A percentile compares a stretch with the other conserved stretches of the same genome.
Evolutionary conservation across 2,797 vertebrate species (phyloP).

Genomic region (Lophura swinhoii): DNA sequence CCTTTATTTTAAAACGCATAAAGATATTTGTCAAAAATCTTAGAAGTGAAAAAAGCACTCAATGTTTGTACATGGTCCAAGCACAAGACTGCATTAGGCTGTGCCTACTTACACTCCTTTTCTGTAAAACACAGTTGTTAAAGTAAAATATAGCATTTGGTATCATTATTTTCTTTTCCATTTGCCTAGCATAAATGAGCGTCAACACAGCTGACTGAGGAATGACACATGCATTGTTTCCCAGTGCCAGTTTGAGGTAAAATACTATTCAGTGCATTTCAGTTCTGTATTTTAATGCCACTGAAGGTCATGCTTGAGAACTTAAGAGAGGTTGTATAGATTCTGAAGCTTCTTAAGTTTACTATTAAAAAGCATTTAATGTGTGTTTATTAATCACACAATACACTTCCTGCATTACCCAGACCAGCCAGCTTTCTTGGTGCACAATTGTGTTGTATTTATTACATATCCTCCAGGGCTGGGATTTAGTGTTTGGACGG

Average conservation of each 20-base stretch:
- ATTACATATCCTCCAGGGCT: conserved; percentile 25
- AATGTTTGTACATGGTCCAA: conserved; percentile 12
- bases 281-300: neutral
- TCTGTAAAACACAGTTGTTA: conserved; percentile 12
- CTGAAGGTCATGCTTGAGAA: neutral
- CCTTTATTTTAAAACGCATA: conserved; percentile 48
- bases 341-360: neutral
- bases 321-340: neutral
- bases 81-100: conserved; percentile 1
- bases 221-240: neutral
- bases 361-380: neutral
- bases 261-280: neutral
- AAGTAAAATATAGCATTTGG: conserved; percentile 9
- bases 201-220: neutral
- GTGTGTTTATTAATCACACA: neutral
- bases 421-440: conserved; percentile 28
- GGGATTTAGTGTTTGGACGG: conserved; percentile 54
- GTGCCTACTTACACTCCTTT: neutral
- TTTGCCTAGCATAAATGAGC: conserved; percentile 6
- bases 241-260: neutral
- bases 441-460: conserved; percentile 21
- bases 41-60: neutral
- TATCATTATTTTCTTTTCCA: neutral
- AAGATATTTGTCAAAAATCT: conserved; percentile 49
- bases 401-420: conserved; percentile 38